These are phyloP conservation scores for Hydractinia symbiolongicarpus DNA, from an alignment of 30 jellyfish, hydroid and myxozoan genomes.

Conservation along the genomic window DNA sequence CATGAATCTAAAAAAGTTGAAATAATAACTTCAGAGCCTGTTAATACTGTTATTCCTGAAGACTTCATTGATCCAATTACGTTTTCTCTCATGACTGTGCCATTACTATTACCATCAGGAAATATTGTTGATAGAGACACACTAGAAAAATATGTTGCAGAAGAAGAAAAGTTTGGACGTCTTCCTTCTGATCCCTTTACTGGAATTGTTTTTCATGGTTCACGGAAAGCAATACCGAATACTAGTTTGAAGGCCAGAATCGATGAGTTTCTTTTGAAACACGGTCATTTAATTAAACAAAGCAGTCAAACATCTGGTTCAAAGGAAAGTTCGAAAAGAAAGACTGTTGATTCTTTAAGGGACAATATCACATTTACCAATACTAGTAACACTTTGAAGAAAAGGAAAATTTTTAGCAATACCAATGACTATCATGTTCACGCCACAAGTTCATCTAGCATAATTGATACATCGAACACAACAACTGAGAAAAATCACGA, in stretches of 20 bases:
- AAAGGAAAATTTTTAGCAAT: background rate
- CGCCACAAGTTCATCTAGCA: background rate
- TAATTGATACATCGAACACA: background rate
- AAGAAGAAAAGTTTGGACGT: constrained; percentile 59
- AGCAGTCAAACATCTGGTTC: background rate
- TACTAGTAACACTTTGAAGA: too few species aligned
- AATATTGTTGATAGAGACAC: constrained; percentile 66
- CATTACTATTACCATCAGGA: constrained; percentile 90
- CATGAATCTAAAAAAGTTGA: background rate
- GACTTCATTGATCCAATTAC: constrained; percentile 92
- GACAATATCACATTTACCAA: background rate
- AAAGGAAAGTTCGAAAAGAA: background rate
- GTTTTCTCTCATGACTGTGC: constrained; percentile 60
- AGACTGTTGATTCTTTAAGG: background rate
- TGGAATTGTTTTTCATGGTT: constrained; percentile 56
- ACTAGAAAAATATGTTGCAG: constrained; percentile 41
- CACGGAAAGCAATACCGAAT: constrained; percentile 57
- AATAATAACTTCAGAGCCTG: background rate
- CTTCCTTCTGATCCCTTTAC: constrained; percentile 88
- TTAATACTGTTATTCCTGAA: constrained; percentile 14
- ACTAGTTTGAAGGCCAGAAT: constrained; percentile 66
- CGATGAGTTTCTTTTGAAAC: constrained; percentile 39
- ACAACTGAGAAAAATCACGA: constrained; percentile 1
- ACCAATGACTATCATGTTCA: background rate
- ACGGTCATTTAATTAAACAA: background rate